Percentiles rank a stretch among this genome's conserved stretches.
Conservation (phyloP, 2,888 invertebrate genomes). For the Drosophila atripex region DNA sequence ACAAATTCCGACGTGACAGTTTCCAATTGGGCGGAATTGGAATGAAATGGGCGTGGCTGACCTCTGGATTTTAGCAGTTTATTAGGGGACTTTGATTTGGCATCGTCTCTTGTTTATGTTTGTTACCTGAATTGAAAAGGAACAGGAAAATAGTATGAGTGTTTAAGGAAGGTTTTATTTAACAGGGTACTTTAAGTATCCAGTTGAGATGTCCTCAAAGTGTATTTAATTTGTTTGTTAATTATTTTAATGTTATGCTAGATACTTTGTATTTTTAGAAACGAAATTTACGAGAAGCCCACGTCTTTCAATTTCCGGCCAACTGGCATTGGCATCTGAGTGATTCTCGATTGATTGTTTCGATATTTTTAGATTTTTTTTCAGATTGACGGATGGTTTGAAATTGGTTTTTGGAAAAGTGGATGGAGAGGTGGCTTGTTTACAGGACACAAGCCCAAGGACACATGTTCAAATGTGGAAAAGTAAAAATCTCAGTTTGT, state of each 20-base stretch:
- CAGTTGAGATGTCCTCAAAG: not conserved
- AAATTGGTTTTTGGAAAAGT: not conserved
- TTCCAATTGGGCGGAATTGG: conserved; percentile 14
- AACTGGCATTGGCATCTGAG: conserved; percentile 53
- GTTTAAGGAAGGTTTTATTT: conserved; percentile 1
- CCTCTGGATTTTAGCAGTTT: conserved; percentile 45
- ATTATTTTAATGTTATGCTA: not conserved
- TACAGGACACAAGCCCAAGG: not conserved
- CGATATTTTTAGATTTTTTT: conserved; percentile 38
- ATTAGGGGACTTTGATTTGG: conserved; percentile 34
- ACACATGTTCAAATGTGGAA: conserved; percentile 6
- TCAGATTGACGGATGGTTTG: conserved; percentile 27
- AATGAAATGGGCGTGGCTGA: conserved; percentile 20
- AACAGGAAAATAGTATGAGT: conserved; percentile 4
- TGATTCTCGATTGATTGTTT: conserved; percentile 58
- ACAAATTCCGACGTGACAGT: conserved; percentile 42
- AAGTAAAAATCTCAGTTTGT: not conserved
- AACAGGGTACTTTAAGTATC: not conserved
- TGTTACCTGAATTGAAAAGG: conserved; percentile 43
- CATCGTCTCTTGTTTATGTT: conserved; percentile 37
- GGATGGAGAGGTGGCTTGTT: not conserved
- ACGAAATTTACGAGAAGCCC: conserved; percentile 3
- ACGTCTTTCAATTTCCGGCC: conserved; percentile 19
- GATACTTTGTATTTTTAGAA: not conserved
- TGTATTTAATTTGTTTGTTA: not conserved